Base-by-base conservation (phyloP, 2,797 vertebrate species). In the Hephaestus fuliginosus region DNA sequence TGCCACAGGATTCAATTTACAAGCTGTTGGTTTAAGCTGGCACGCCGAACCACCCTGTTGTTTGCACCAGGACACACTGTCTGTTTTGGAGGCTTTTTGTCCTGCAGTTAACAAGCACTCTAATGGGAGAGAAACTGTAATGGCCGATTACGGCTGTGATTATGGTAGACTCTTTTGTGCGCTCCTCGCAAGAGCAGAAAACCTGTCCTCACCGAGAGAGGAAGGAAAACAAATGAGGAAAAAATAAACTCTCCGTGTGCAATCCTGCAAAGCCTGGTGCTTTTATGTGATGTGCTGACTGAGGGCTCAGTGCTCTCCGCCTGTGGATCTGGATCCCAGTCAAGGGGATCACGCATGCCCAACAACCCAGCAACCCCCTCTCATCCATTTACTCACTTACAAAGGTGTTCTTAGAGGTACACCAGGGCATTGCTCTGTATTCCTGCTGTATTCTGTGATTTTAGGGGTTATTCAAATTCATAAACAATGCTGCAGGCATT, bases 1-100 rank as follows among this genome's bases (percentile, higher is more conserved):
- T 88, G 90, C 93, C 94, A 94, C 86, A 70, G 88, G 87, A 93
- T 91, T 93, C 92, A 91, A 93, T 95, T 93, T 93, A 91, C 91
- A 91, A 94, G 91, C 91, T 94, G 93, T 91, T 92, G 86, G 89
- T 92, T 92, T 92, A 90, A 91, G 89, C 88, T 90, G 89, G 91
- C 89, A 84, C 58, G 55, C 76, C 58, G 85, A 83, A 66, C 81
- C 84, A 52, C 83, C 74, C 86, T 67, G 89, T 92, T 90, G 91
- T 92, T 91, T 90, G 86, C 86, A 88, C 88, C 82, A 72, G 88
- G 84, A 90, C 87, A 78, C 65, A 46, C 77, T 91, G 90, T 87
- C 91, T 90, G 76, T 86, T 89, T 86, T 74, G 62, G 82, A 91
- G 81, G 87, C 78, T 84, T 82, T 91, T 89, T 92, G 91, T 91